Conservation (phyloP, 2,797 vertebrate genomes). For the Thalassophryne amazonica region DNA sequence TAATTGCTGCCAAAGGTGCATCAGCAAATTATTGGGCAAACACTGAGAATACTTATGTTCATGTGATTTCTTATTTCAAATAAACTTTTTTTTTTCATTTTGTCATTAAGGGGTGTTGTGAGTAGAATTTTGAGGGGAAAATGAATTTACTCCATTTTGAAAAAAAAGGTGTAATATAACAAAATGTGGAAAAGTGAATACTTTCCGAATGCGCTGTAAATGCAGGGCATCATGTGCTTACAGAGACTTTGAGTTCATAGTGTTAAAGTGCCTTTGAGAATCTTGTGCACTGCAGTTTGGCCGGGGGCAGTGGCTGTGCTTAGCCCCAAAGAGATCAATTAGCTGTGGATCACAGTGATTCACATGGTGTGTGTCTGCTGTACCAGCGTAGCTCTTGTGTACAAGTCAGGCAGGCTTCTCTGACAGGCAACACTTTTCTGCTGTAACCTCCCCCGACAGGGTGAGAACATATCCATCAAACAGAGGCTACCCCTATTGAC, state of each 20-base stretch:
- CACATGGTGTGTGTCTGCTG: constrained; percentile 46
- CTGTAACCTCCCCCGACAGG: constrained; percentile 67
- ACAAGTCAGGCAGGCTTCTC: constrained; percentile 28
- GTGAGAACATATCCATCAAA: constrained; percentile 73
- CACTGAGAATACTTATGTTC: too few relatives aligned
- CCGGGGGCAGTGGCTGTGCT: constrained; percentile 27
- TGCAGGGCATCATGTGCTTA: constrained; percentile 1
- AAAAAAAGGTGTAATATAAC: too few relatives aligned
- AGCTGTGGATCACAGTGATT: constrained; percentile 58
- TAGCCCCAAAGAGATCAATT: constrained; percentile 73
- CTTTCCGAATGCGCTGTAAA: too few relatives aligned
- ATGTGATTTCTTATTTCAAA: too few relatives aligned
- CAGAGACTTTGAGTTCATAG: constrained; percentile 7
- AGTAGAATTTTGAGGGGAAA: too few relatives aligned
- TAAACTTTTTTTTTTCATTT: too few relatives aligned
- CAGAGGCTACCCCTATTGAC: constrained; percentile 55
- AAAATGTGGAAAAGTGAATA: too few relatives aligned
- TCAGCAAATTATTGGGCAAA: too few relatives aligned
- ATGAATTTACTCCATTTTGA: too few relatives aligned
- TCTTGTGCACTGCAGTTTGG: constrained; percentile 11
- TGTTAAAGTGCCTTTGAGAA: neutral
- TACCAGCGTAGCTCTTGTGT: constrained; percentile 16
- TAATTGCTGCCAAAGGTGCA: too few relatives aligned
- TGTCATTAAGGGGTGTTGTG: too few relatives aligned
- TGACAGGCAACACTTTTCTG: constrained; percentile 72